phyloP scores from a whole-genome alignment of 2,888 invertebrate species.

The Drosophila pegasa region DNA sequence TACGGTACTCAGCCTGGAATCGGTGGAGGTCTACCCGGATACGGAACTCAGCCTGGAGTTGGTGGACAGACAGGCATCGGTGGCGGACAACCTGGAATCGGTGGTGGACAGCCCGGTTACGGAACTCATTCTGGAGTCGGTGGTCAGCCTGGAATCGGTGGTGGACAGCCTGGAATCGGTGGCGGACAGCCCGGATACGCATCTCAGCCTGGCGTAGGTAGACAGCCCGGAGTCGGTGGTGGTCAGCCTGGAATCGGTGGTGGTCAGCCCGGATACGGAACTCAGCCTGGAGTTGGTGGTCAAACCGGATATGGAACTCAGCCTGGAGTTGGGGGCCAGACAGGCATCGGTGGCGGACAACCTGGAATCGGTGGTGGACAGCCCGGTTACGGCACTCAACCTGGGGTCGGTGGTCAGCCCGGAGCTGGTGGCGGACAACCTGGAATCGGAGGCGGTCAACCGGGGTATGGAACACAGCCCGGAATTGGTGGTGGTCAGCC shows the following conservation, averaged over 20 bases:
- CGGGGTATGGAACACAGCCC: conserved; percentile 9
- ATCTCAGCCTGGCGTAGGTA: conserved; percentile 6
- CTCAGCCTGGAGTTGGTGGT: conserved; percentile 28
- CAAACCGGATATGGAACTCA: conserved; percentile 15
- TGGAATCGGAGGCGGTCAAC: conserved; percentile 16
- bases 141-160: conserved; percentile 14
- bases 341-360: conserved; percentile 11
- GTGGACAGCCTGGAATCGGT: not conserved
- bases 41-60: conserved; percentile 11
- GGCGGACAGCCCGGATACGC: conserved; percentile 11
- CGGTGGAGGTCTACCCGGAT: conserved; percentile 27
- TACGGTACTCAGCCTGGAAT: conserved; percentile 21
- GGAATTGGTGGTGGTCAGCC: not conserved
- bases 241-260: conserved; percentile 16
- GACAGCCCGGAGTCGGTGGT: conserved; percentile 4
- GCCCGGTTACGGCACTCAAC: conserved; percentile 10
- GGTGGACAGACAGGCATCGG: conserved; percentile 21
- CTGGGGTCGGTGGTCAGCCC: not conserved
- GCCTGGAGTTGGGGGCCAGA: conserved; percentile 29
- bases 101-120: conserved; percentile 12
- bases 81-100: conserved; percentile 15
- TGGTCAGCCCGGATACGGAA: conserved; percentile 19
- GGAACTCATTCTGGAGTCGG: conserved; percentile 17
- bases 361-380: conserved; percentile 25
- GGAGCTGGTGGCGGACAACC: conserved; percentile 14